Percentiles rank a stretch among this genome's conserved stretches.
Evolutionary conservation across 2,113 vertebrate genomes (phyloP).

Genomic region (Pseudorectes ferrugineus): DNA sequence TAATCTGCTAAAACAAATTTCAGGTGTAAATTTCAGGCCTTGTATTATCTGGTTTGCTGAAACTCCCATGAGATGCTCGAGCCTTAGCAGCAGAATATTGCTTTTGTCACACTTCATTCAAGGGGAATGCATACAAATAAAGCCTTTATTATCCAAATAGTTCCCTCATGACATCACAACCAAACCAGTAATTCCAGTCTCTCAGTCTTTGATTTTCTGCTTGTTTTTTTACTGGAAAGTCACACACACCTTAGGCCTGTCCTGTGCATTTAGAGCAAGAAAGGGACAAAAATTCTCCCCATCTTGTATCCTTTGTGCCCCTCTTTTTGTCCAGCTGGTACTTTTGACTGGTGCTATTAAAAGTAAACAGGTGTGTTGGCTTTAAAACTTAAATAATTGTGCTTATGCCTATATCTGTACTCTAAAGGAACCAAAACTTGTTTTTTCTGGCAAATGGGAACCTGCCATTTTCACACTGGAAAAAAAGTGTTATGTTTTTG

Average conservation of each 20-base stretch:
- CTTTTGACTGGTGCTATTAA: background rate
- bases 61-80: background rate
- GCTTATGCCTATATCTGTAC: background rate
- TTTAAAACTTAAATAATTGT: background rate
- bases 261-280: background rate
- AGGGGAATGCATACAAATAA: rapidly evolving
- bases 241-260: background rate
- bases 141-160: background rate
- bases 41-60: background rate
- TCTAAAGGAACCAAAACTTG: background rate
- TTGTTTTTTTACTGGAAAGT: background rate
- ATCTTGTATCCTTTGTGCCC: background rate
- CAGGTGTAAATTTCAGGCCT: background rate
- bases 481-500: background rate
- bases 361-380: background rate
- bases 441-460: background rate
- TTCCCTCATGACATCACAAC: background rate
- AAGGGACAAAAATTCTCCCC: background rate
- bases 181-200: background rate
- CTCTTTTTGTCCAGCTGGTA: background rate
- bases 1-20: background rate
- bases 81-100: background rate
- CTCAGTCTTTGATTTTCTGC: background rate
- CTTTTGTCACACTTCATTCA: background rate
- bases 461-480: background rate